These are phyloP conservation scores for Drosophila parthenogenetica DNA, from an alignment of 2,888 invertebrate genomes.

Conservation along the genomic window DNA sequence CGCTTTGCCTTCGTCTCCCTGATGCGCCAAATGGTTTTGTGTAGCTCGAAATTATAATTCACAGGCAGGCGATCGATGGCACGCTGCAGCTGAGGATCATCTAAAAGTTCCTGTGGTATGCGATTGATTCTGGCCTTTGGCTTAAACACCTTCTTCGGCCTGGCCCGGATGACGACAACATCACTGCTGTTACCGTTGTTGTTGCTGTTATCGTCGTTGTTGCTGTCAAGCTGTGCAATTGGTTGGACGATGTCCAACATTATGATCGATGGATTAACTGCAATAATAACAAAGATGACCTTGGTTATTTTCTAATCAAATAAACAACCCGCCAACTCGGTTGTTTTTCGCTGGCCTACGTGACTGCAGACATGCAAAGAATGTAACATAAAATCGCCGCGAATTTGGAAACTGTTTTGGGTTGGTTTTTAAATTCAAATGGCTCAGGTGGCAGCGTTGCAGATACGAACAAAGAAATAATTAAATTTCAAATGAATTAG, in stretches of 20 bases:
- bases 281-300: slow-evolving; percentile 21
- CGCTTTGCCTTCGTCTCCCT: slow-evolving; percentile 92
- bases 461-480: slow-evolving; percentile 7
- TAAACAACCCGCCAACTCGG: neutral
- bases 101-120: slow-evolving; percentile 92
- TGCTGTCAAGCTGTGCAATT: slow-evolving; percentile 32
- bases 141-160: slow-evolving; percentile 92
- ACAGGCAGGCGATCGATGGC: slow-evolving; percentile 92
- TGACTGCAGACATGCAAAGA: slow-evolving; percentile 42
- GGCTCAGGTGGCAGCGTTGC: neutral
- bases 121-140: slow-evolving; percentile 90
- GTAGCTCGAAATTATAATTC: slow-evolving; percentile 99
- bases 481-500: slow-evolving; percentile 43
- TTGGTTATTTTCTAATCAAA: slow-evolving; percentile 12
- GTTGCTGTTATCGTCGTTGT: slow-evolving; percentile 19
- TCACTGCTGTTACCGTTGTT: slow-evolving; percentile 55
- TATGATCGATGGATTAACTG: slow-evolving; percentile 30
- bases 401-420: slow-evolving; percentile 13
- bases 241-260: slow-evolving; percentile 81
- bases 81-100: slow-evolving; percentile 90
- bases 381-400: slow-evolving; percentile 1
- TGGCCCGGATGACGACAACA: slow-evolving; percentile 90
- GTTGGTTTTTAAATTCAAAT: neutral
- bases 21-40: slow-evolving; percentile 99
- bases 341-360: slow-evolving; percentile 28